These are phyloP conservation scores for Calyptomena viridis DNA, from an alignment of 2,113 vertebrate species.

Conservation along the genomic window DNA sequence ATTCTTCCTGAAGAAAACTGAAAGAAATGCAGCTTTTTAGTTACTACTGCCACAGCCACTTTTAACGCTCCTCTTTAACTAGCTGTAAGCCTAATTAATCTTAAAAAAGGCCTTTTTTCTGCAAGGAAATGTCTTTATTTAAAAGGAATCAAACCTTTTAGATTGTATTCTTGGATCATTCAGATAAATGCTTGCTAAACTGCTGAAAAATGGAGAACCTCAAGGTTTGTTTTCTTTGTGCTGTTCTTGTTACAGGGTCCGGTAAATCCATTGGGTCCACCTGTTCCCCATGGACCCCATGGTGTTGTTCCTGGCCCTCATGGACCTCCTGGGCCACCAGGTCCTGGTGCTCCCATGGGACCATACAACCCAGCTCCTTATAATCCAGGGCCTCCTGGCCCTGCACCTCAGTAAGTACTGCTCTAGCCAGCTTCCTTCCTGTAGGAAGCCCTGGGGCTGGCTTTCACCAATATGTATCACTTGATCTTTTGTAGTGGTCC, in stretches of 20 bases:
- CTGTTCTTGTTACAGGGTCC: conserved; percentile 79
- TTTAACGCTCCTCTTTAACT: neutral
- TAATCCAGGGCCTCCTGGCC: conserved; percentile 93
- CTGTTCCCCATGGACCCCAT: conserved; percentile 94
- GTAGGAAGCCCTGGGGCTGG: neutral
- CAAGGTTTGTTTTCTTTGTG: neutral
- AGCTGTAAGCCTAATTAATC: neutral
- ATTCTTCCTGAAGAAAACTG: neutral
- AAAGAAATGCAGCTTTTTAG: neutral
- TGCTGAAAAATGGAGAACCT: neutral
- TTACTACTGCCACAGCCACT: neutral
- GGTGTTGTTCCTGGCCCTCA: conserved; percentile 91
- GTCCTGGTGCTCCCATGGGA: conserved; percentile 94
- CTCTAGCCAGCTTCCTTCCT: neutral
- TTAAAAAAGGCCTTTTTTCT: neutral
- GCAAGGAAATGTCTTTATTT: neutral
- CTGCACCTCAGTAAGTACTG: conserved; percentile 89
- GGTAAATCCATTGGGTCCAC: conserved; percentile 94
- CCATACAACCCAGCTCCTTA: conserved; percentile 97
- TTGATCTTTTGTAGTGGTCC: conserved; percentile 80
- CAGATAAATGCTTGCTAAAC: neutral
- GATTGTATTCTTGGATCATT: neutral
- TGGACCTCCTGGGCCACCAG: conserved; percentile 89
- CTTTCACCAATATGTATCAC: neutral
- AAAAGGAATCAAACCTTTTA: neutral